Conservation (phyloP, 2,888 invertebrate species). For the Drosophila kokeensis region DNA sequence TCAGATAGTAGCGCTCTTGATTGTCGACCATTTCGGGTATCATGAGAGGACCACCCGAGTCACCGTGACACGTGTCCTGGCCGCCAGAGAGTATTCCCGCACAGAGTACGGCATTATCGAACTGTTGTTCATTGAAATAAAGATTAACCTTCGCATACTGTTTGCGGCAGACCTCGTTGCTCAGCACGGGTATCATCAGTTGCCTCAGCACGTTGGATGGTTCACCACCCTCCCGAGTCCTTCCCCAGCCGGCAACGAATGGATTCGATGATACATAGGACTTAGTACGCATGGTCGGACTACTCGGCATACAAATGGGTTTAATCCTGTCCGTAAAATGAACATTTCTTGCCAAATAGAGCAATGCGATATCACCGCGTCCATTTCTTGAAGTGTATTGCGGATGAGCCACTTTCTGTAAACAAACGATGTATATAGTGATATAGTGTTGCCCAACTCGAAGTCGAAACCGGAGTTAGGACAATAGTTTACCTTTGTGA, state of each 20-base stretch:
- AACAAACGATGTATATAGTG: not conserved
- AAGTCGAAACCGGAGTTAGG: not conserved
- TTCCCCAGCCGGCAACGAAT: constrained; percentile 89
- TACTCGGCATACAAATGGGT: constrained; percentile 92
- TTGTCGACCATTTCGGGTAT: constrained; percentile 66
- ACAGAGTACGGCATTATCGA: constrained; percentile 82
- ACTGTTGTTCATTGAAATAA: constrained; percentile 77
- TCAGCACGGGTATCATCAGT: constrained; percentile 89
- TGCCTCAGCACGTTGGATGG: constrained; percentile 88
- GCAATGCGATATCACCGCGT: constrained; percentile 92
- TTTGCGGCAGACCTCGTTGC: constrained; percentile 87
- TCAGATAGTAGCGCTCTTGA: constrained; percentile 84
- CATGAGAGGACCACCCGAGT: constrained; percentile 85
- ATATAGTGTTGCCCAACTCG: not conserved
- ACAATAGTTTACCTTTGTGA: constrained; percentile 85
- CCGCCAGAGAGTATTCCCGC: constrained; percentile 83
- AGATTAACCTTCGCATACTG: constrained; percentile 73
- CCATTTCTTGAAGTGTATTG: constrained; percentile 84
- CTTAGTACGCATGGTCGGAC: constrained; percentile 86
- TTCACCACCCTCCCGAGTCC: constrained; percentile 86
- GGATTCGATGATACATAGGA: constrained; percentile 87
- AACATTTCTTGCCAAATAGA: constrained; percentile 87
- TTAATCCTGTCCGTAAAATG: constrained; percentile 83
- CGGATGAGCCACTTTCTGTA: constrained; percentile 73
- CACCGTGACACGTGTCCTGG: constrained; percentile 84